Evolutionary conservation across 2,113 vertebrate genomes (phyloP), one percentile per base, ranked within the genome.

Genomic region (Trematomus loennbergii): DNA sequence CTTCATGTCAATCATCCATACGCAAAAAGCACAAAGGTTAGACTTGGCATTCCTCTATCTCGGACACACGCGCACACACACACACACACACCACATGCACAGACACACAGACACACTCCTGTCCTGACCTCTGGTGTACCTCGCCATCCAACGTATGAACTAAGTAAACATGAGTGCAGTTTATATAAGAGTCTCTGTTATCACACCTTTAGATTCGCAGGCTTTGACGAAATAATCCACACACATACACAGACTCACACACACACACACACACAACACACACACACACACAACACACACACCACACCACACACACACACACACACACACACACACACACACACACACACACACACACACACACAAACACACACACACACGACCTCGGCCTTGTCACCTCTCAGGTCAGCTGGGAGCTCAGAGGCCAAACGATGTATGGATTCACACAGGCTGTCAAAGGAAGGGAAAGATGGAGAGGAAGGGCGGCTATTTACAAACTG

Each of bases 41-140:
- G 78, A 74, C 78, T 3, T 20, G 29, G 82, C 89, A 93, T 93
- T 94, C 88, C 87, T 81, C 73, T 73, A 48, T 80, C 53, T 43
- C 17, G 45, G 62, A 29, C 61, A 72, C 12, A 75, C 50, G 29
- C 53, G 52, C 15, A 72, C 16, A 45, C 46, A 40, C 58, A 43
- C 17, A 54, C 53, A 46, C 48, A 48, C n/a, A 49, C 66, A 29
- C 61, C 59, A 40, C 59, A 70, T n/a, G 73, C 59, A 64, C 69
- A 48, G 48, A 60, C 18, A 72, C n/a, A 64, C 52, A 58, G 43
- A 53, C 40, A 57, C 50, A 57, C n/a, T 36, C 5, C 50, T 43
- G 68, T 52, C 66, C 60, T 74, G 74, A 77, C 66, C 87, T 80
- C 59, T 59, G 33, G 48, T 75, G 75, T 78, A 16, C 68, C 12